Evolutionary conservation across 2,113 vertebrate genomes (phyloP), one percentile per base, ranked within the genome.

Genomic region (Ptyas mucosa): DNA sequence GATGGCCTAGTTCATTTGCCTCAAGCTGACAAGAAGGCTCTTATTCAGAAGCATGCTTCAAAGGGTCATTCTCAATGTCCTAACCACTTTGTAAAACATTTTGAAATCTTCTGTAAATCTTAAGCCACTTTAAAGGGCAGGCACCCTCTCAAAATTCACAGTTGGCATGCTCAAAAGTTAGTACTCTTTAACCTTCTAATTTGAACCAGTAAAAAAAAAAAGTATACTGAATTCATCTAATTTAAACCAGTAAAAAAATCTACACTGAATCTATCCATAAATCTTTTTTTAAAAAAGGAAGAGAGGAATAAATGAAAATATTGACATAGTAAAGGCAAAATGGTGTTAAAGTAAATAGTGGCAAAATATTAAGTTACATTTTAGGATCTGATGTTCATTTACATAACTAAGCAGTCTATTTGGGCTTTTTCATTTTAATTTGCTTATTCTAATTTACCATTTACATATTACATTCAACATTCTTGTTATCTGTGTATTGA

Each of bases 31-130:
- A 90, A 87, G 7, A 14, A 95, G 20, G 5, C 88, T 94, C 91
- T 91, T 91, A 94, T 39, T 91, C 34, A 93, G 88, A 90, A 81
- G 24, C 94, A 46, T 53, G 86, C 92, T 94, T 94, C 92, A 90
- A 43, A 94, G 81, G 39, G 89, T 89, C 91, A 61, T 8, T 96
- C 88, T 94, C 95, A 95, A 85, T 91, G 94, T 58, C 8, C 94
- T 64, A 94, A 7, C 52, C 21, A 92, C 64, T 95, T 94, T 57
- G 93, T 95, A 94, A 95, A 95, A 55, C 97, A 93, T 95, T 97
- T 95, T 95, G 55, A 94, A 96, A 96, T 96, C 89, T 95, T 61
- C 90, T 90, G 92, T 93, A 93, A 86, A 55, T 94, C 91, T 95
- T 96, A 95, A 0, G 24, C 94, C 89, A 81, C 15, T 3, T 87